Evolutionary conservation across 2,113 vertebrate genomes (phyloP).

Genomic region (Xyliphius kryptos): DNA sequence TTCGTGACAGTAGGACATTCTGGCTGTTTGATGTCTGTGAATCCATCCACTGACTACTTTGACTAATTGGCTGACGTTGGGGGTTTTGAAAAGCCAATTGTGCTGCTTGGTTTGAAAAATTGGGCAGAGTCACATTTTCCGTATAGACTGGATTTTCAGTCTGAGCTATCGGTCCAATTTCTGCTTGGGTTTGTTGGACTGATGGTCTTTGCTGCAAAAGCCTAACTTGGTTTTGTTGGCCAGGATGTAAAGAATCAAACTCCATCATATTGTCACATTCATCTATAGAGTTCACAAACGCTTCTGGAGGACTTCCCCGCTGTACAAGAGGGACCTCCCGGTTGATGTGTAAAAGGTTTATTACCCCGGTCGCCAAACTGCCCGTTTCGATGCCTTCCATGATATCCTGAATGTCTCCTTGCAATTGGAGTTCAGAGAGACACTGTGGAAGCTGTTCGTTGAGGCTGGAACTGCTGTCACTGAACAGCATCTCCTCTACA

Average conservation of each 20-base stretch:
- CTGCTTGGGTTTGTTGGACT: constrained; percentile 17
- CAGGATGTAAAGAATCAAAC: constrained; percentile 38
- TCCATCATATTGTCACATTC: constrained; percentile 18
- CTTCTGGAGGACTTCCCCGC: constrained; percentile 18
- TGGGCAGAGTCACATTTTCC: constrained; percentile 21
- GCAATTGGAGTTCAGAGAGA: constrained; percentile 39
- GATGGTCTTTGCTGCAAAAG: constrained; percentile 18
- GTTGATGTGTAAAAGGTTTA: constrained; percentile 46
- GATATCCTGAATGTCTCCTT: constrained; percentile 9
- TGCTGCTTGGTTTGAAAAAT: constrained; percentile 36
- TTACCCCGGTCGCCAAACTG: not conserved
- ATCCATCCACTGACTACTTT: constrained; percentile 42
- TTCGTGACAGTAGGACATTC: constrained; percentile 41
- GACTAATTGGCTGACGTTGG: constrained; percentile 10
- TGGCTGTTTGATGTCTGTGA: constrained; percentile 17
- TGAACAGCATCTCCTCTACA: constrained; percentile 58
- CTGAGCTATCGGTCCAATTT: constrained; percentile 11
- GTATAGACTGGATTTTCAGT: constrained; percentile 27
- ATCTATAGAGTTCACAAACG: constrained; percentile 17
- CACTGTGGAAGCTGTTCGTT: constrained; percentile 27
- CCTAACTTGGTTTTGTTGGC: constrained; percentile 35
- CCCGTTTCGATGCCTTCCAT: not conserved
- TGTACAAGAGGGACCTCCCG: constrained; percentile 29
- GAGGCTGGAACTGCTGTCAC: constrained; percentile 41
- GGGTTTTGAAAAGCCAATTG: constrained; percentile 35